Evolutionary conservation across 2,888 invertebrate genomes (phyloP).

Genomic region (Nyleta sp.): DNA sequence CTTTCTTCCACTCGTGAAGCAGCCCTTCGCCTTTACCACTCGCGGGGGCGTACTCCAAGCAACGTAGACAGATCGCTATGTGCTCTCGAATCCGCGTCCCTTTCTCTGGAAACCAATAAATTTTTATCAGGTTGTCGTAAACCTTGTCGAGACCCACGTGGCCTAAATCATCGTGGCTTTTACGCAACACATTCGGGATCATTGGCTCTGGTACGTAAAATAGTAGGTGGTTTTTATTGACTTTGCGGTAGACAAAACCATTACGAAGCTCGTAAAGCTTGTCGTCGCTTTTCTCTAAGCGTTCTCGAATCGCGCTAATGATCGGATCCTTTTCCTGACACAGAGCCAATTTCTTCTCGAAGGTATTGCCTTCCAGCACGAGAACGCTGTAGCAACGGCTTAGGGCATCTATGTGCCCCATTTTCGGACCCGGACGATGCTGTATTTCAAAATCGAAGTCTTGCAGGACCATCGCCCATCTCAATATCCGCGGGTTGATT

Average conservation of each 20-base stretch:
- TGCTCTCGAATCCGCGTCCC: too few species aligned
- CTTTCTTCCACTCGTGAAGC: too few species aligned
- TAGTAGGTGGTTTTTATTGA: neutral
- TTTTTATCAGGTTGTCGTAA: too few species aligned
- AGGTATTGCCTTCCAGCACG: neutral
- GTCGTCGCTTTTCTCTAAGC: neutral
- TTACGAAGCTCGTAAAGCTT: neutral
- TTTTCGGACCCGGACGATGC: slow-evolving; percentile 56
- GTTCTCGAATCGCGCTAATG: neutral
- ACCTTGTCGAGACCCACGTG: neutral
- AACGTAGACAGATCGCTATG: too few species aligned
- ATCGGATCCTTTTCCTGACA: neutral
- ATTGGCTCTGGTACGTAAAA: neutral
- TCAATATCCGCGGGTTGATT: slow-evolving; percentile 69
- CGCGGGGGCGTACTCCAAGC: too few species aligned
- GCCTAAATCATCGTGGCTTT: neutral
- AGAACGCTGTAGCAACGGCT: slow-evolving; percentile 8
- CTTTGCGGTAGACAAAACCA: neutral
- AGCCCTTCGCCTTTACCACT: too few species aligned
- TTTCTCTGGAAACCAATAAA: too few species aligned
- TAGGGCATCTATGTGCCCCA: slow-evolving; percentile 63
- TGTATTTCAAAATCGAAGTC: slow-evolving; percentile 60
- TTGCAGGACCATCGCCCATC: slow-evolving; percentile 69
- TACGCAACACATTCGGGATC: neutral
- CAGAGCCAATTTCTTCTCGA: neutral